These are phyloP conservation scores for Trissonchulus latispiculum DNA, from an alignment of 2,888 invertebrate species.

Conservation along the genomic window DNA sequence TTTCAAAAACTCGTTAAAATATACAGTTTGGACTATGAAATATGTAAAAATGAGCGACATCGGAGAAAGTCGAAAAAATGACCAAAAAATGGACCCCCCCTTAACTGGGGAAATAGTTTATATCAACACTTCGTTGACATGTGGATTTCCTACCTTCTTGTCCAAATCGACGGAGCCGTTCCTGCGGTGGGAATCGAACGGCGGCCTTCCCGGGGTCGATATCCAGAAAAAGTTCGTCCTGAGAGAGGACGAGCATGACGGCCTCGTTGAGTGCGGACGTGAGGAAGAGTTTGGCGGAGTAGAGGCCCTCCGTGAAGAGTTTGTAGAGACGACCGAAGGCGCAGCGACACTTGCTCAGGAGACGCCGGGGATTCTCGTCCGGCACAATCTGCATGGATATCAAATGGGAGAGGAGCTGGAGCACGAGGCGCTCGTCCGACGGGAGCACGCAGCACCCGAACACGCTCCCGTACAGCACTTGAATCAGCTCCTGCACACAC, in stretches of 20 bases:
- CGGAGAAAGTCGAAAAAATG: too few species aligned
- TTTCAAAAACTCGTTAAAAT: too few species aligned
- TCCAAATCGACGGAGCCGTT: constrained; percentile 64
- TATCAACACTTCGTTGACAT: too few species aligned
- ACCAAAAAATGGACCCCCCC: too few species aligned
- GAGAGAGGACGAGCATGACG: constrained; percentile 71
- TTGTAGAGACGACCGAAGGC: constrained; percentile 76
- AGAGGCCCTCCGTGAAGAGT: constrained; percentile 74
- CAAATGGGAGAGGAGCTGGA: constrained; percentile 48
- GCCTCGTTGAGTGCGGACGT: constrained; percentile 82
- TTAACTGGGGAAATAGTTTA: too few species aligned
- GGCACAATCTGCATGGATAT: constrained; percentile 62
- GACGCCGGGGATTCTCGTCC: constrained; percentile 53
- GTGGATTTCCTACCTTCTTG: constrained; percentile 52
- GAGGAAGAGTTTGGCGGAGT: constrained; percentile 81
- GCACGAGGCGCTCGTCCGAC: constrained; percentile 58
- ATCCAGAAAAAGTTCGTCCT: constrained; percentile 80
- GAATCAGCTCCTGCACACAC: constrained; percentile 14
- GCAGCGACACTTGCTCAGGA: constrained; percentile 71
- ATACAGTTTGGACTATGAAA: too few species aligned
- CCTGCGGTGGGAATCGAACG: constrained; percentile 57
- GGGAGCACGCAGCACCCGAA: constrained; percentile 65
- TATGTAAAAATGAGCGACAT: too few species aligned
- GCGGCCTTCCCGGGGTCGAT: constrained; percentile 68
- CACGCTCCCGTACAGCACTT: constrained; percentile 40